Evolutionary conservation across 92 coral and sea anemone species (phyloP).

Genomic region (Diadumene lineata): DNA sequence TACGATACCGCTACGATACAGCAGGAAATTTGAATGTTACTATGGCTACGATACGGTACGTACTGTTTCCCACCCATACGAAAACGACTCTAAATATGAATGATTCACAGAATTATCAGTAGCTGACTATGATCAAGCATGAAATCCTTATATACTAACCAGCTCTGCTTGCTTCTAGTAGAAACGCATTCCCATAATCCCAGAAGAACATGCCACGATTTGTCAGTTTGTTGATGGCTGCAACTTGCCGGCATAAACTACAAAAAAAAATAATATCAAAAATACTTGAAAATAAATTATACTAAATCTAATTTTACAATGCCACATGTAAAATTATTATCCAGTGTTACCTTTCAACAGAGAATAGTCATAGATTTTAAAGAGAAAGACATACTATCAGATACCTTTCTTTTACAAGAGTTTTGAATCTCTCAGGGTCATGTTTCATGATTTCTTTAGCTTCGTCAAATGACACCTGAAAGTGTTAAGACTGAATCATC

Average conservation of each 20-base stretch:
- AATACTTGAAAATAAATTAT: not conserved
- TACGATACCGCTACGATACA: too few relatives aligned
- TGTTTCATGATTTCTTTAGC: conserved; percentile 84
- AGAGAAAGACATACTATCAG: not conserved
- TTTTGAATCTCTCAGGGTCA: conserved; percentile 81
- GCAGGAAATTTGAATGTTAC: too few relatives aligned
- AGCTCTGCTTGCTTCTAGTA: conserved; percentile 91
- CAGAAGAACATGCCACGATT: conserved; percentile 92
- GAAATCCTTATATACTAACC: conserved; percentile 72
- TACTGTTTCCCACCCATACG: too few relatives aligned
- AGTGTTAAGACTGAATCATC: not conserved
- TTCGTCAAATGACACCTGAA: conserved; percentile 81
- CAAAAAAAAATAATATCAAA: not conserved
- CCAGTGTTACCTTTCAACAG: too few relatives aligned
- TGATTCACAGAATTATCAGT: too few relatives aligned
- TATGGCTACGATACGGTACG: too few relatives aligned
- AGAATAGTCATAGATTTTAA: not conserved
- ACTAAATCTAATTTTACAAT: too few relatives aligned
- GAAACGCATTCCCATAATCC: conserved; percentile 98
- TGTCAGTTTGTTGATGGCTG: conserved; percentile 79
- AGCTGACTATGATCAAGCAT: too few relatives aligned
- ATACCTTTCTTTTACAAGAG: conserved; percentile 87
- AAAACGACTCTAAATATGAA: too few relatives aligned
- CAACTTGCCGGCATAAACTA: conserved; percentile 86
- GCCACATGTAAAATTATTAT: too few relatives aligned